A percentile compares a stretch with the other conserved stretches of the same genome.
Evolutionary conservation across 2,113 vertebrate genomes (phyloP).

Genomic region (Podarcis cretensis): DNA sequence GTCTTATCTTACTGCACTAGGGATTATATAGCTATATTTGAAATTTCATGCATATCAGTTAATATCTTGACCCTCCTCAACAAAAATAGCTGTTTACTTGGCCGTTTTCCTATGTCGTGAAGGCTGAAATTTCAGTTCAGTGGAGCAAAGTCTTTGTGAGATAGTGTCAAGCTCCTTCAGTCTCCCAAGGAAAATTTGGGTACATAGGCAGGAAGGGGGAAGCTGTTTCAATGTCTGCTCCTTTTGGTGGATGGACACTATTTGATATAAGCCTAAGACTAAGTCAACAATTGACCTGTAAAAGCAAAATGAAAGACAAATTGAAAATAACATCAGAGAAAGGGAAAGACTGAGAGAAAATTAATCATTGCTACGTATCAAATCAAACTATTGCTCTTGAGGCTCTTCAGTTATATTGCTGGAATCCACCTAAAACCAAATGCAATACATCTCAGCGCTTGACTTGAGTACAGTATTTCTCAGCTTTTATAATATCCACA

Average conservation of each 20-base stretch:
- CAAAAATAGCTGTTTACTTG: too few species aligned
- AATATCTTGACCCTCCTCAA: too few species aligned
- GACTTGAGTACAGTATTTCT: neutral
- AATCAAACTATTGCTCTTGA: neutral
- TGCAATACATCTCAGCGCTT: neutral
- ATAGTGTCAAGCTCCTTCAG: too few species aligned
- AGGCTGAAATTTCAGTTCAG: too few species aligned
- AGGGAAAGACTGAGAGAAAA: neutral
- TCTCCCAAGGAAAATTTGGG: too few species aligned
- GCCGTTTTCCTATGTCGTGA: too few species aligned
- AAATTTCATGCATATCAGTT: too few species aligned
- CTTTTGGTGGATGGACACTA: too few species aligned
- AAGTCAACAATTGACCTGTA: constrained; percentile 24
- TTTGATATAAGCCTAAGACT: constrained; percentile 4
- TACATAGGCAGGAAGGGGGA: fast-evolving
- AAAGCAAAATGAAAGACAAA: constrained; percentile 17
- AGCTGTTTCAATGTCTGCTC: too few species aligned
- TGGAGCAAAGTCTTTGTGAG: too few species aligned
- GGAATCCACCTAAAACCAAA: constrained; percentile 25
- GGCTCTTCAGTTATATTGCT: neutral
- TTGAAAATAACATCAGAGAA: constrained; percentile 14
- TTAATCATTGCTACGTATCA: constrained; percentile 3
- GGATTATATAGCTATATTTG: too few species aligned
- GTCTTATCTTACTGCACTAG: too few species aligned
- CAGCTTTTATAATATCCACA: neutral